Evolutionary conservation across 2,888 invertebrate genomes (phyloP).

Genomic region (Brenthis hecate): DNA sequence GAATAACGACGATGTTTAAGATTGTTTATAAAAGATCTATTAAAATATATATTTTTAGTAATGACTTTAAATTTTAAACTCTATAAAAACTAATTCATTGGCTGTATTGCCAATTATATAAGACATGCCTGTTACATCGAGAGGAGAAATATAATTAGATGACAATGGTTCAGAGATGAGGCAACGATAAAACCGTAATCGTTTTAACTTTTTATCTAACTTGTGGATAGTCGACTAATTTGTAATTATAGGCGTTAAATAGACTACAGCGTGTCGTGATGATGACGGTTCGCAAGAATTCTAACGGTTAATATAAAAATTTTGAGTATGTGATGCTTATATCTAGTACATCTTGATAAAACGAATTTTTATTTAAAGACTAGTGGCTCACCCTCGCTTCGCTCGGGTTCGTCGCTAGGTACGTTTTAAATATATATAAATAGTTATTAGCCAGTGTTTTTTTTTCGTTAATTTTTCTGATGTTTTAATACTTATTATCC

Average conservation of each 20-base stretch:
- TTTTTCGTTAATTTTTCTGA: no score
- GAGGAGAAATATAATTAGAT: conserved; percentile 23
- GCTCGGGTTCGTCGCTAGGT: no score
- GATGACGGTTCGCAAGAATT: conserved; percentile 61
- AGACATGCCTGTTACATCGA: conserved; percentile 14
- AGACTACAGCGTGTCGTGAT: conserved; percentile 58
- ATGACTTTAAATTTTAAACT: conserved; percentile 6
- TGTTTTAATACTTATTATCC: no score
- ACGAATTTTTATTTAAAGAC: conserved; percentile 4
- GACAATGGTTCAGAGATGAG: conserved; percentile 31
- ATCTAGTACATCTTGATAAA: conserved; percentile 48
- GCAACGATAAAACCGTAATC: conserved; percentile 26
- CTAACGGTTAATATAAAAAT: conserved; percentile 61
- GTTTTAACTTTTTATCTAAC: conserved; percentile 32
- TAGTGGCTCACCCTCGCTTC: no score
- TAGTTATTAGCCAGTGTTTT: no score
- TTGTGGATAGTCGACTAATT: conserved; percentile 53
- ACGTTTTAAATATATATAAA: no score
- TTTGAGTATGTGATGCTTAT: conserved; percentile 47
- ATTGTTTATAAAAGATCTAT: not conserved
- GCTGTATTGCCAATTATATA: conserved; percentile 15
- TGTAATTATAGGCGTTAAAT: conserved; percentile 69
- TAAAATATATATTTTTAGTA: not conserved
- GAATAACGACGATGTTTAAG: not conserved
- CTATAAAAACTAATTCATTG: conserved; percentile 5